phyloP scores from a whole-genome alignment of 2,888 invertebrate genomes.

The Schrankia costaestrigalis region DNA sequence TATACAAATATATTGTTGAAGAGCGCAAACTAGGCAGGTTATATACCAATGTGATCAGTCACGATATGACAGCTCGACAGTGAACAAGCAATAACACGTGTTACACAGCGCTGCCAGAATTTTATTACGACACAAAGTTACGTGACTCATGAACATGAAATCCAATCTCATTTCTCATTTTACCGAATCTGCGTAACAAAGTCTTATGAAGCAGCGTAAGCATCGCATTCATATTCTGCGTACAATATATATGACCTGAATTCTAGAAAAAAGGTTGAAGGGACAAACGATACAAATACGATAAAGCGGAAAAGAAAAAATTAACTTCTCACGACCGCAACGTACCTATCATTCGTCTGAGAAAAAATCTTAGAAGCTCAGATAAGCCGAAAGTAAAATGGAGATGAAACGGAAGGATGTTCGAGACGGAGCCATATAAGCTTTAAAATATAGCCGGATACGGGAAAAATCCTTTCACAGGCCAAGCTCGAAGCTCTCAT shows the following conservation, averaged over 20 bases:
- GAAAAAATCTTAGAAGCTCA: conserved; percentile 53
- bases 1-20: conserved; percentile 19
- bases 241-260: conserved; percentile 25
- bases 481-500: conserved; percentile 26
- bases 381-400: conserved; percentile 66
- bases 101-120: conserved; percentile 42
- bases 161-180: conserved; percentile 39
- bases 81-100: conserved; percentile 51
- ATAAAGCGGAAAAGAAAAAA: conserved; percentile 40
- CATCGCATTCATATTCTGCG: conserved; percentile 21
- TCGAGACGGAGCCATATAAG: conserved; percentile 53
- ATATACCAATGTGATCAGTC: conserved; percentile 42
- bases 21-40: conserved; percentile 28
- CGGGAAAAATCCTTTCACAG: conserved; percentile 38
- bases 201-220: conserved; percentile 18
- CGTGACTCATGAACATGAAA: conserved; percentile 39
- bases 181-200: conserved; percentile 14
- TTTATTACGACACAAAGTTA: conserved; percentile 46
- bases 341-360: conserved; percentile 55
- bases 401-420: conserved; percentile 66
- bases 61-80: conserved; percentile 43
- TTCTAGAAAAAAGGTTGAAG: conserved; percentile 23
- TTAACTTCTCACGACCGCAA: conserved; percentile 38
- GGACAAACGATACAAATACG: conserved; percentile 30
- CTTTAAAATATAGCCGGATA: conserved; percentile 61